A percentile compares a stretch with the other conserved stretches of the same genome.
Evolutionary conservation across 2,797 vertebrate species (phyloP).

Genomic region (Adelosebastes latens): DNA sequence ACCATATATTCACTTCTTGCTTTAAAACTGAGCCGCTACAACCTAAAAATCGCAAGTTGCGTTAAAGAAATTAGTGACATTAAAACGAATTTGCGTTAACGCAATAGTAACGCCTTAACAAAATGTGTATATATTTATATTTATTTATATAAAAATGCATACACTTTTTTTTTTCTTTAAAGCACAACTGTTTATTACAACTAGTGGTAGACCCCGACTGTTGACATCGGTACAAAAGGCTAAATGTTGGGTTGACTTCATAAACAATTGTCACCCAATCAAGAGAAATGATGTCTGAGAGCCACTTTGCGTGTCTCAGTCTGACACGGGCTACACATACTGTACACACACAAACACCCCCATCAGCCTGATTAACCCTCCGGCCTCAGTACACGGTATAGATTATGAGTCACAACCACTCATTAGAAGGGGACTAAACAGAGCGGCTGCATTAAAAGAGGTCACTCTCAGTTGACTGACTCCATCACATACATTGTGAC

Average conservation of each 20-base stretch:
- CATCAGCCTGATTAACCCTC: slow-evolving; percentile 57
- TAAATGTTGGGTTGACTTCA: slow-evolving; percentile 39
- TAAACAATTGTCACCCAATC: slow-evolving; percentile 57
- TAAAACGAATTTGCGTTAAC: too few relatives aligned
- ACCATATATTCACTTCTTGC: too few relatives aligned
- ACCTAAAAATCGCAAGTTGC: too few relatives aligned
- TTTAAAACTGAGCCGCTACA: too few relatives aligned
- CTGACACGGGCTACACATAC: slow-evolving; percentile 26
- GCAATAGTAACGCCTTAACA: too few relatives aligned
- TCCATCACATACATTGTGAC: slow-evolving; percentile 47
- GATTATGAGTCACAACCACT: slow-evolving; percentile 70
- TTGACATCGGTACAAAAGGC: slow-evolving; percentile 40
- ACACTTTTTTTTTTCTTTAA: too few relatives aligned
- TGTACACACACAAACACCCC: slow-evolving; percentile 27
- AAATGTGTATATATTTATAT: too few relatives aligned
- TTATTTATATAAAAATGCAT: too few relatives aligned
- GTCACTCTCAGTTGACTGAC: slow-evolving; percentile 58
- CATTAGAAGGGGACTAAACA: slow-evolving; percentile 61
- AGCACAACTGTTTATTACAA: neutral
- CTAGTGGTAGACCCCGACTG: neutral
- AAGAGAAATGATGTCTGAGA: slow-evolving; percentile 44
- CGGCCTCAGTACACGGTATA: slow-evolving; percentile 57
- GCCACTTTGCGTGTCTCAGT: slow-evolving; percentile 36
- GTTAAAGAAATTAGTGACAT: too few relatives aligned
- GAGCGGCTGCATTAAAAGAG: slow-evolving; percentile 59